Conservation (phyloP, 1,140 invertebrate genomes). For the Lerema accius region DNA sequence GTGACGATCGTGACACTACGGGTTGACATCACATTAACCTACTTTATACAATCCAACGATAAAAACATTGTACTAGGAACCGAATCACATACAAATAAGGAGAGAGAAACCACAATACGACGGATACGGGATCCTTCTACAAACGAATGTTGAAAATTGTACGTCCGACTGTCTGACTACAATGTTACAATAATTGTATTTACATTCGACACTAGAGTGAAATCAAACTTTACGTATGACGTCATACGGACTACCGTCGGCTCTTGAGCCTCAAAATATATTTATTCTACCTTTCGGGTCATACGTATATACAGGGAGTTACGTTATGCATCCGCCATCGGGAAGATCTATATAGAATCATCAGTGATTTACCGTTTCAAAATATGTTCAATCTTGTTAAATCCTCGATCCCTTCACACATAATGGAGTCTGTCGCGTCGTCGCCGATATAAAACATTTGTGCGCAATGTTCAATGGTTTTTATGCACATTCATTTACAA, state of each 20-base stretch:
- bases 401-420: slow-evolving; percentile 40
- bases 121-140: slow-evolving; percentile 20
- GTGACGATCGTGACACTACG: slow-evolving; percentile 47
- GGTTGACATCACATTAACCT: slow-evolving; percentile 67
- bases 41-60: slow-evolving; percentile 78
- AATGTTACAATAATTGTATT: slow-evolving; percentile 53
- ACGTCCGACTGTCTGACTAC: neutral
- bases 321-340: slow-evolving; percentile 72
- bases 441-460: slow-evolving; percentile 62
- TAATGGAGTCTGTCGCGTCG: slow-evolving; percentile 68
- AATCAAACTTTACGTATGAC: slow-evolving; percentile 74
- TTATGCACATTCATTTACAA: slow-evolving; percentile 20
- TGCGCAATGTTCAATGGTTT: slow-evolving; percentile 56
- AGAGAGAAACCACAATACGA: slow-evolving; percentile 42
- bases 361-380: slow-evolving; percentile 63
- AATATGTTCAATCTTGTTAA: slow-evolving; percentile 48
- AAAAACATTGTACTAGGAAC: slow-evolving; percentile 43
- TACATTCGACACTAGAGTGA: slow-evolving; percentile 72
- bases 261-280: slow-evolving; percentile 64
- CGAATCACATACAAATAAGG: slow-evolving; percentile 40
- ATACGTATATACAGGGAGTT: slow-evolving; percentile 81
- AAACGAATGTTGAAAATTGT: neutral
- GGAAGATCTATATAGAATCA: slow-evolving; percentile 66
- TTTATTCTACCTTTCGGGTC: slow-evolving; percentile 64
- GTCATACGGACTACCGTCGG: slow-evolving; percentile 55